phyloP scores from a whole-genome alignment of 92 coral and sea anemone genomes.

The Palythoa caribaeorum region DNA sequence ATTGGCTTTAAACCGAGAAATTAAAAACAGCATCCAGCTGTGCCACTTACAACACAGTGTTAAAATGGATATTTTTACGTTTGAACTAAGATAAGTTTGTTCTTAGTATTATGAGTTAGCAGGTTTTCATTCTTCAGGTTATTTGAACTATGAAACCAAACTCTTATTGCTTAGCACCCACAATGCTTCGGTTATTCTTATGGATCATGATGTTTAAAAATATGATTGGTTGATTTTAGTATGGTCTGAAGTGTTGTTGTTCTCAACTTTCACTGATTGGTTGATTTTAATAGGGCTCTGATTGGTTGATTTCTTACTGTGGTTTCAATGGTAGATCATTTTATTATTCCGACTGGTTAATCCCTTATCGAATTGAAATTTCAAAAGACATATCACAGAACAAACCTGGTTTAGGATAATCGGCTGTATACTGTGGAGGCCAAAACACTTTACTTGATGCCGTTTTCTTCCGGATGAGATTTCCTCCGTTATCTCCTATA shows the following conservation, averaged over 20 bases:
- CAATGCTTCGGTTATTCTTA: not conserved
- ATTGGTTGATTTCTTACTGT: not conserved
- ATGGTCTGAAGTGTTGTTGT: not conserved
- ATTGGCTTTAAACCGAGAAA: not conserved
- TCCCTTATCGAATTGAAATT: not conserved
- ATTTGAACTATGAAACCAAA: not conserved
- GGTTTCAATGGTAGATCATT: not conserved
- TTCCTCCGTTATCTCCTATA: conserved; percentile 30
- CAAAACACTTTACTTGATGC: conserved; percentile 23
- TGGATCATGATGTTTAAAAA: no score
- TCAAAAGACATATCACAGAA: not conserved
- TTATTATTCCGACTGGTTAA: not conserved
- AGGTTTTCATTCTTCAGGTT: no score
- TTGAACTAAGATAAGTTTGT: no score
- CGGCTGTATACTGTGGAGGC: not conserved
- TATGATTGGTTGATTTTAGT: not conserved
- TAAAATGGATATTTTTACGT: no score
- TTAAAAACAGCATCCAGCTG: not conserved
- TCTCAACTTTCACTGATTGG: not conserved
- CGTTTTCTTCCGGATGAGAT: not conserved
- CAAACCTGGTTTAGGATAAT: conserved; percentile 11
- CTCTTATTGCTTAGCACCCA: not conserved
- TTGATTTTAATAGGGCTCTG: not conserved
- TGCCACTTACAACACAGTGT: not conserved
- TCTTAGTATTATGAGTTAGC: no score